Evolutionary conservation across 2,113 vertebrate genomes (phyloP).

Genomic region (Lutjanus erythropterus): DNA sequence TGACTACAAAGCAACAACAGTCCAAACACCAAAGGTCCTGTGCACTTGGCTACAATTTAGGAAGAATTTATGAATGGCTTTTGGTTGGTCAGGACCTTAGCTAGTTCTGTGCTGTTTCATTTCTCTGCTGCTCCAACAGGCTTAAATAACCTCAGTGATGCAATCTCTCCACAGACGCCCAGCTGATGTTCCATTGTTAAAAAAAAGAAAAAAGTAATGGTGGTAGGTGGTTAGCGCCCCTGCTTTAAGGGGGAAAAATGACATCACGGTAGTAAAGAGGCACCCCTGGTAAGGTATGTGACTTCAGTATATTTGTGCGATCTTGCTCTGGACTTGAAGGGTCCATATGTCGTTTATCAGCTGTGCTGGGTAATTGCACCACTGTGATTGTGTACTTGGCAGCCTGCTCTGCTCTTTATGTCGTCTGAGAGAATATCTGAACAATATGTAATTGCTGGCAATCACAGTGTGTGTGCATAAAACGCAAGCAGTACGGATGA

Average conservation of each 20-base stretch:
- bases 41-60: conserved; percentile 48
- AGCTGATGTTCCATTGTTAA: conserved; percentile 79
- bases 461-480: conserved; percentile 40
- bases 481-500: conserved; percentile 53
- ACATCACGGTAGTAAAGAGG: conserved; percentile 68
- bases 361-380: conserved; percentile 59
- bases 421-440: conserved; percentile 70
- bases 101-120: conserved; percentile 36
- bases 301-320: conserved; percentile 55
- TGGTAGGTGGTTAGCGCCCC: background rate
- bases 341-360: conserved; percentile 73
- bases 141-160: conserved; percentile 77
- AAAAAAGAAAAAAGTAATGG: conserved; percentile 39
- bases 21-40: conserved; percentile 33
- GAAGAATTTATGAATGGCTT: conserved; percentile 73
- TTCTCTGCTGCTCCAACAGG: conserved; percentile 35
- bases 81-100: conserved; percentile 53
- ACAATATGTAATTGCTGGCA: conserved; percentile 72
- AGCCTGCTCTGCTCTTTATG: conserved; percentile 56
- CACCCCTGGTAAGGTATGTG: conserved; percentile 56
- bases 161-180: conserved; percentile 69
- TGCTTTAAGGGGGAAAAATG: conserved; percentile 66
- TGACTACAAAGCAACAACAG: conserved; percentile 31
- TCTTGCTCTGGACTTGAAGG: conserved; percentile 49
- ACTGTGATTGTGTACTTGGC: conserved; percentile 71